These are phyloP conservation scores for Alviniconcha strummeri DNA, from an alignment of 2,888 invertebrate species.

Conservation along the genomic window DNA sequence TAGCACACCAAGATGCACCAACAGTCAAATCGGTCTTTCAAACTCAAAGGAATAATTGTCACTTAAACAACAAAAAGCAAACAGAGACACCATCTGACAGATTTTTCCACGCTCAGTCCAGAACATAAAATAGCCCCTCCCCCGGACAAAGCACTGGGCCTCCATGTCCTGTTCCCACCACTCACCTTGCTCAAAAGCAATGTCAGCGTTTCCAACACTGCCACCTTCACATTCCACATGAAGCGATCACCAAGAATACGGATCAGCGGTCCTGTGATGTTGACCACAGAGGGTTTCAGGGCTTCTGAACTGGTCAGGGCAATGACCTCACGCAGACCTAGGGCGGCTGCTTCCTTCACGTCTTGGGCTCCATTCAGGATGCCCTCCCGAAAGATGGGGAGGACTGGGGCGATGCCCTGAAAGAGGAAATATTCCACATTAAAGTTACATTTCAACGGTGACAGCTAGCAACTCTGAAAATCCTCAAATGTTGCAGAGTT, in stretches of 20 bases:
- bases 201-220: slow-evolving; percentile 94
- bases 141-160: too few species aligned
- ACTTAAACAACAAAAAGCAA: too few species aligned
- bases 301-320: slow-evolving; percentile 89
- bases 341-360: slow-evolving; percentile 95
- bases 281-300: slow-evolving; percentile 95
- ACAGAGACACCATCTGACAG: too few species aligned
- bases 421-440: slow-evolving; percentile 51
- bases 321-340: slow-evolving; percentile 90
- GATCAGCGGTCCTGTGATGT: slow-evolving; percentile 98
- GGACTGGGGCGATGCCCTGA: slow-evolving; percentile 91
- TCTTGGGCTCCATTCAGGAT: slow-evolving; percentile 96
- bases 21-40: too few species aligned
- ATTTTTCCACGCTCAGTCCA: too few species aligned
- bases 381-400: slow-evolving; percentile 96
- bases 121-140: too few species aligned
- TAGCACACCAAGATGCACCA: too few species aligned
- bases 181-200: slow-evolving; percentile 90
- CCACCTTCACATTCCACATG: slow-evolving; percentile 94
- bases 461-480: too few species aligned
- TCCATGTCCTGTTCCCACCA: too few species aligned
- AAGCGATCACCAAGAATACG: slow-evolving; percentile 97
- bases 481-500: too few species aligned
- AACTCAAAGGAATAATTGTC: too few species aligned
- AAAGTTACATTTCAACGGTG: neutral